These are phyloP conservation scores for Timema podura DNA, from an alignment of 2,888 invertebrate species.

Conservation along the genomic window DNA sequence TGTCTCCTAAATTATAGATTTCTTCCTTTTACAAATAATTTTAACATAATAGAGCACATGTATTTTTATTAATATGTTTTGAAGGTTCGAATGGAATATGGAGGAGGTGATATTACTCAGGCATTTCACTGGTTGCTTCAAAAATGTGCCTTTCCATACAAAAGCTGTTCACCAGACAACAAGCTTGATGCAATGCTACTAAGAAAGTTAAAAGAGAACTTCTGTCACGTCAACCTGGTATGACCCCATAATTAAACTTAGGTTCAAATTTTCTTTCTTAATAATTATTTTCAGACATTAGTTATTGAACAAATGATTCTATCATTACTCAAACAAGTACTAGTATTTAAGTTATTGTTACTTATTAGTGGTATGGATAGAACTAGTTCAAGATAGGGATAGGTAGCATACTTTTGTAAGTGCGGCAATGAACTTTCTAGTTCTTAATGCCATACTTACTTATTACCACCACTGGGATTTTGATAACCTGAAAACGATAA, in stretches of 20 bases:
- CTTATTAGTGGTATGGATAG: too few relatives aligned
- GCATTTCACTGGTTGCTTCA: constrained; percentile 83
- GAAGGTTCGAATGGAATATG: constrained; percentile 72
- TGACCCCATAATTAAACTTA: constrained; percentile 2
- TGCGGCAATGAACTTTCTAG: too few relatives aligned
- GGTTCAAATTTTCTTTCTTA: too few relatives aligned
- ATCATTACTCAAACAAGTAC: too few relatives aligned
- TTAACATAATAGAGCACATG: not conserved
- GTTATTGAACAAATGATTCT: too few relatives aligned
- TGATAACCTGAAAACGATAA: too few relatives aligned
- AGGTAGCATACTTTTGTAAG: too few relatives aligned
- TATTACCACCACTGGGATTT: too few relatives aligned
- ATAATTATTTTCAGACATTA: too few relatives aligned
- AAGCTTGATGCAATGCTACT: constrained; percentile 75
- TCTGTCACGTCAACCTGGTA: constrained; percentile 83
- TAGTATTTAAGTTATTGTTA: too few relatives aligned
- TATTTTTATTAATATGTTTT: constrained; percentile 18
- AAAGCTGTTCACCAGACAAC: constrained; percentile 68
- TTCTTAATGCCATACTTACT: too few relatives aligned
- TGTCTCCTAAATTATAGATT: not conserved
- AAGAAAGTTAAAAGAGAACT: constrained; percentile 80
- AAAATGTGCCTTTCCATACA: constrained; percentile 87
- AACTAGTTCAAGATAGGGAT: too few relatives aligned
- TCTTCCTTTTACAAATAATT: constrained; percentile 3
- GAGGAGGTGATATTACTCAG: constrained; percentile 88